A percentile compares a stretch with the other conserved stretches of the same genome.
Conservation (phyloP, 1,140 invertebrate genomes). For the Tribolium madens region DNA sequence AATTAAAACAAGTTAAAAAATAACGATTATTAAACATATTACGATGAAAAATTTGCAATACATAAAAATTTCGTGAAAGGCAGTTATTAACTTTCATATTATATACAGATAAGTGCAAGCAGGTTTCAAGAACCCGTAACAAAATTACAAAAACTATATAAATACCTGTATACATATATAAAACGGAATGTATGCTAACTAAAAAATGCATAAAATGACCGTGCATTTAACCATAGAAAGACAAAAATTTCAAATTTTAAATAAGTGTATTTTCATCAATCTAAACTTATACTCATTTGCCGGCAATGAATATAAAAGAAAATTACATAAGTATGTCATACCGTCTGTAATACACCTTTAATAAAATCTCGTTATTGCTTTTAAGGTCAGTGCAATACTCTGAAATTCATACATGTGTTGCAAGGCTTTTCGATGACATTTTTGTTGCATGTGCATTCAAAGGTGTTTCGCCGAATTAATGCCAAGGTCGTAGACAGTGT, state of each 20-base stretch:
- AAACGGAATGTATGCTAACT: no score
- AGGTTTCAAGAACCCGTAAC: no score
- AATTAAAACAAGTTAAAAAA: no score
- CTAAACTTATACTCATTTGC: not conserved
- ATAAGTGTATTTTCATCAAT: not conserved
- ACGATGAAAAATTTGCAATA: no score
- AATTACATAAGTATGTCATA: not conserved
- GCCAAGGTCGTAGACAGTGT: not conserved
- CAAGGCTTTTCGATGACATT: not conserved
- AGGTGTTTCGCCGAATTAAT: not conserved
- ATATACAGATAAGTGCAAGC: no score
- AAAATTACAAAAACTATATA: no score
- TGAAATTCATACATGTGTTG: not conserved
- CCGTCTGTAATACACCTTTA: slow-evolving; percentile 51
- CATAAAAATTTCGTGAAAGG: no score
- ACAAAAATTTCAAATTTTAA: not conserved
- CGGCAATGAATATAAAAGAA: not conserved
- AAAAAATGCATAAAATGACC: no score
- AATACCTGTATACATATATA: no score
- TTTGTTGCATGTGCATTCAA: not conserved
- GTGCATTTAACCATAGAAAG: no score
- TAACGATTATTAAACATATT: no score
- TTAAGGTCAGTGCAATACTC: slow-evolving; percentile 64
- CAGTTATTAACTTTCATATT: no score
- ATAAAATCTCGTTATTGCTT: slow-evolving; percentile 62